Conservation (phyloP, 2,888 invertebrate species). For the Spicauda simplicius region DNA sequence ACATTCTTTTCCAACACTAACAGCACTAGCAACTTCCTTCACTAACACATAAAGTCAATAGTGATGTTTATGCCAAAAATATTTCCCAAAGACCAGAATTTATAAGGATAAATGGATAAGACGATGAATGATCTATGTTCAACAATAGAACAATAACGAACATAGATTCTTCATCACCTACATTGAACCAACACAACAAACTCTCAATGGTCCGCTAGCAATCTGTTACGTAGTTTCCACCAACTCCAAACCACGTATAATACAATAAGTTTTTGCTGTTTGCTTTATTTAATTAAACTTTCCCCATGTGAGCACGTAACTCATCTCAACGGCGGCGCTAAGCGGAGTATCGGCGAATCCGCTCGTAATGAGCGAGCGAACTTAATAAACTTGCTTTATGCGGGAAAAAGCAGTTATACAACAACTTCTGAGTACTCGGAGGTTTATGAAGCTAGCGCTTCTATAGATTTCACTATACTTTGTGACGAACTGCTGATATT, state of each 20-base stretch:
- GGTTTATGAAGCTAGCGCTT: background rate
- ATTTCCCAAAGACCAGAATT: no score
- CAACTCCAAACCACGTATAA: background rate
- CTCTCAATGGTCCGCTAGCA: background rate
- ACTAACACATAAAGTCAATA: no score
- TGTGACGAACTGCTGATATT: no score
- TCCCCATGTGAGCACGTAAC: slow-evolving; percentile 5
- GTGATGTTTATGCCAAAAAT: no score
- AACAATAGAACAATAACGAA: no score
- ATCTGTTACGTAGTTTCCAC: background rate
- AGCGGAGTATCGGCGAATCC: slow-evolving; percentile 4
- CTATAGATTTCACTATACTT: background rate
- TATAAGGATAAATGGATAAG: no score
- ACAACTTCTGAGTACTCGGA: background rate
- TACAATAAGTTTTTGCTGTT: slow-evolving; percentile 9
- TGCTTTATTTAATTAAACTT: slow-evolving; percentile 4
- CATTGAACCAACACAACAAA: background rate
- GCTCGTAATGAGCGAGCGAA: slow-evolving; percentile 2
- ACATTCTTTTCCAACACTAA: no score
- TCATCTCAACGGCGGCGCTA: background rate
- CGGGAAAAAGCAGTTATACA: background rate
- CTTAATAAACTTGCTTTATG: slow-evolving; percentile 4
- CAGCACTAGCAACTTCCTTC: no score
- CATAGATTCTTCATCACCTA: background rate
- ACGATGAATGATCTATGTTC: no score